Percentiles rank a stretch among this genome's conserved stretches.
phyloP scores from a whole-genome alignment of 2,113 vertebrate species.

The Onychostoma macrolepis region DNA sequence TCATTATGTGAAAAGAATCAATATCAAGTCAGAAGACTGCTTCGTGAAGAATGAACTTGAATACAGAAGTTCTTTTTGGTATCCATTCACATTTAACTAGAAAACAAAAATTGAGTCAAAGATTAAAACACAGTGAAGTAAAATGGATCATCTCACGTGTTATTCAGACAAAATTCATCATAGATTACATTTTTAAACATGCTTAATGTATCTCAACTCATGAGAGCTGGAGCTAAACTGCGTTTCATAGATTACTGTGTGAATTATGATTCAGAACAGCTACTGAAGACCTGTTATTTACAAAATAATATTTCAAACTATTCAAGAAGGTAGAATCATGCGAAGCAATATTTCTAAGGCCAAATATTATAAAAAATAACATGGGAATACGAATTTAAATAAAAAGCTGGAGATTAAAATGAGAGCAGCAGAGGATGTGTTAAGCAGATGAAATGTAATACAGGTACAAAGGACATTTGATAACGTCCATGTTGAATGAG shows the following conservation, averaged over 20 bases:
- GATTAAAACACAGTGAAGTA: not conserved
- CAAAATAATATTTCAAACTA: not conserved
- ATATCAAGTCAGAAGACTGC: not conserved
- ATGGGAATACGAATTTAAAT: not conserved
- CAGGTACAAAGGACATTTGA: conserved; percentile 29
- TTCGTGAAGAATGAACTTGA: not conserved
- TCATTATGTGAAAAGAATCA: not conserved
- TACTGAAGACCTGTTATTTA: not conserved
- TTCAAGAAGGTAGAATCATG: not conserved
- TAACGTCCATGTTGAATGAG: not conserved
- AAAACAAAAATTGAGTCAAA: not conserved
- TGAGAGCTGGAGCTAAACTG: conserved; percentile 1
- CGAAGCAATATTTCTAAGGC: not conserved
- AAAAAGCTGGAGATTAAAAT: conserved; percentile 17
- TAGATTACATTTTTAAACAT: conserved; percentile 11
- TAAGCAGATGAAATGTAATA: conserved; percentile 2
- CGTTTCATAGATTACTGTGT: not conserved
- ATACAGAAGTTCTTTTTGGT: not conserved
- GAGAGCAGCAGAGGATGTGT: not conserved
- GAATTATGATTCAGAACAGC: not conserved
- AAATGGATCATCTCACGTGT: not conserved
- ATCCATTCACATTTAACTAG: not conserved
- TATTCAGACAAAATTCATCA: conserved; percentile 16
- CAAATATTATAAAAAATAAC: conserved; percentile 14
- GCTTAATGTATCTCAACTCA: not conserved